phyloP scores from a whole-genome alignment of 2,797 vertebrate species.

The Spinus olivaceus region DNA sequence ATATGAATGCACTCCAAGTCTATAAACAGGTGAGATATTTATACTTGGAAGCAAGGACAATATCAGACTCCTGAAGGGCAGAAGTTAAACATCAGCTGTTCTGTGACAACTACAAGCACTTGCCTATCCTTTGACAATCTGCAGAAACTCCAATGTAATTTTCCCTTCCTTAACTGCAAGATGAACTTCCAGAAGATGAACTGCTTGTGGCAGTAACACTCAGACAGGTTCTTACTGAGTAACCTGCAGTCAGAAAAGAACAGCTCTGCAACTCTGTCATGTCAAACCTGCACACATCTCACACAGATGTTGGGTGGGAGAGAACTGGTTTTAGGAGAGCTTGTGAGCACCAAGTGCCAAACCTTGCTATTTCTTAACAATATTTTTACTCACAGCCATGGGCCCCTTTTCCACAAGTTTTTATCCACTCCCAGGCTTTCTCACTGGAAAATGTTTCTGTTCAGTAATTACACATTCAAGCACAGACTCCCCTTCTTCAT shows the following conservation, averaged over 20 bases:
- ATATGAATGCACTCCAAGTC: background rate
- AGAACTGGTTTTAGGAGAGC: background rate
- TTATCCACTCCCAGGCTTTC: background rate
- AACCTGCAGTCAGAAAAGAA: background rate
- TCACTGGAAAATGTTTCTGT: background rate
- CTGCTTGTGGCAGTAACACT: background rate
- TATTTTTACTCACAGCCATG: background rate
- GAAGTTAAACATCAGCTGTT: background rate
- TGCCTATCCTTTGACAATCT: background rate
- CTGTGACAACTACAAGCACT: background rate
- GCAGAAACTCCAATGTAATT: background rate
- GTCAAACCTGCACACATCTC: background rate
- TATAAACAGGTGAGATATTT: background rate
- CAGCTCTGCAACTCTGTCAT: background rate
- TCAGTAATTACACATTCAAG: background rate
- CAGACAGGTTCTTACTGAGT: background rate
- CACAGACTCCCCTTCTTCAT: background rate
- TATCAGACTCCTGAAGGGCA: background rate
- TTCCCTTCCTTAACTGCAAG: background rate
- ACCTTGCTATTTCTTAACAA: background rate
- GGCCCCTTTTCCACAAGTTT: background rate
- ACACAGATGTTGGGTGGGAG: background rate
- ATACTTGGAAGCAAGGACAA: background rate
- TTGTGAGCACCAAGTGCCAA: background rate
- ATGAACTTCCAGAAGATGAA: background rate